Evolutionary conservation across 53 echinoderm and acorn worm species (phyloP), one percentile per base, ranked within the genome.

Genomic region (Luidia sarsii): DNA sequence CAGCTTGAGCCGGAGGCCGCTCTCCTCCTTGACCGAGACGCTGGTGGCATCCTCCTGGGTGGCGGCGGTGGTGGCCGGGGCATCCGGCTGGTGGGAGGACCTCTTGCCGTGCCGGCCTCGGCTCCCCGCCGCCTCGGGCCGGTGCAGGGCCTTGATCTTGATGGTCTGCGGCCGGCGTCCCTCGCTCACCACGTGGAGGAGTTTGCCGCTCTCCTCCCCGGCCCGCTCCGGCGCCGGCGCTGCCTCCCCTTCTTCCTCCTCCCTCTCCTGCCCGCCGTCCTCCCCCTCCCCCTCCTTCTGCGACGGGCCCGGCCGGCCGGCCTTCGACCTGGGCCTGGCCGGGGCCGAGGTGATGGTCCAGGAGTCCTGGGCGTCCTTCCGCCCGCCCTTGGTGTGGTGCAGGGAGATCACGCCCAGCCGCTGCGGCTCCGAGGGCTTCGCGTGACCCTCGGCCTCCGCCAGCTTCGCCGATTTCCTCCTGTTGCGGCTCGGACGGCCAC

Each of bases 381-480:
- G 50, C 7, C 81, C 67, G 10, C 67, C 55, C 48, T 81, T 67
- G 50, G 63, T 46, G 48, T 67, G 81, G 43, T 81, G 67, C 9
- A 65, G 62, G 16, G 77, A 77, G 29, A 77, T 60, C 10, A 77
- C 77, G 13, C 48, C 21, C 11, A 77, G 33, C 57, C 60, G 59
- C 24, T 46, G 77, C 23, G 77, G 77, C 22, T 84, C 84, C 22
- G 72, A 8, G 6, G 51, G 27, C 34, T 74, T 75, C 23, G 57
- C 36, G 10, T 64, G 67, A 46, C 79, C 53, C 27, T 75, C 83
- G 18, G 68, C 68, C 62, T 83, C 83, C 18, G 83, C 32, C 3
- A 83, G 60, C 68, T 89, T 89, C 4, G 64, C 83, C 38, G 89
- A 83, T 79, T 89, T 89, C 30, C 82, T 75, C 14, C 89, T 43